Base-by-base conservation (phyloP, 2,113 vertebrate genomes). In the Speoplatyrhinus poulsoni region DNA sequence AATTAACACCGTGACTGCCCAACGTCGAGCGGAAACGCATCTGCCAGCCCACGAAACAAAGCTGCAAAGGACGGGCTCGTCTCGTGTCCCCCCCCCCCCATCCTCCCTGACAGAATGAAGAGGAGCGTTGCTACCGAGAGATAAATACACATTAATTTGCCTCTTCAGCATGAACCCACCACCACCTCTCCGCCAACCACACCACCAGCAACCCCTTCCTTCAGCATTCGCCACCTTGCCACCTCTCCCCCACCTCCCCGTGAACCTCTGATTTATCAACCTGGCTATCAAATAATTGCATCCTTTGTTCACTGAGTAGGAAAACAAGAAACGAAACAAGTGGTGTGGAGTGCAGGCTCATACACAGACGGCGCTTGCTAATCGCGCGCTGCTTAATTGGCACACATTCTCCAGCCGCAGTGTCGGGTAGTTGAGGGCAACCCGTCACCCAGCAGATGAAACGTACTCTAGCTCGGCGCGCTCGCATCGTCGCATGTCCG, bases 331-430 rank as follows among this genome's bases (percentile, higher is more conserved):
- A 19, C 16, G n/a, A 59, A 33, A 33, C 52, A 13, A 69, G 60
- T 50, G 33, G 62, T 46, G 33, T 69, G 60, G 36, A 17, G 46
- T 32, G 26, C 17, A 13, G 61, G 17, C 54, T 17, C 17, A 19
- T 16, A 16, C 54, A n/a, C 16, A 56, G 3, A 56, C 54, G 12
- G 66, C 41, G 2, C 47, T 75, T 73, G 49, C 68, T 81, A 73
- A 75, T 81, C 69, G 71, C 73, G 61, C 61, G 54, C 53, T 13
- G 61, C 65, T 63, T 81, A 60, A 84, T 77, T 73, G 59, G 67
- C 17, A 57, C 60, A 15, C 48, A 60, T 67, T 60, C 53, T 67
- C 66, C 52, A 9, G 65, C 62, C 69, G 66, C 64, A 82, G 62
- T 26, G 46, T 62, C 49, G 41, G 46, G 57, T 49, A 70, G 65